A percentile compares a stretch with the other conserved stretches of the same genome.
Evolutionary conservation across 1,140 invertebrate genomes (phyloP).

Genomic region (Pristionchus pacificus): DNA sequence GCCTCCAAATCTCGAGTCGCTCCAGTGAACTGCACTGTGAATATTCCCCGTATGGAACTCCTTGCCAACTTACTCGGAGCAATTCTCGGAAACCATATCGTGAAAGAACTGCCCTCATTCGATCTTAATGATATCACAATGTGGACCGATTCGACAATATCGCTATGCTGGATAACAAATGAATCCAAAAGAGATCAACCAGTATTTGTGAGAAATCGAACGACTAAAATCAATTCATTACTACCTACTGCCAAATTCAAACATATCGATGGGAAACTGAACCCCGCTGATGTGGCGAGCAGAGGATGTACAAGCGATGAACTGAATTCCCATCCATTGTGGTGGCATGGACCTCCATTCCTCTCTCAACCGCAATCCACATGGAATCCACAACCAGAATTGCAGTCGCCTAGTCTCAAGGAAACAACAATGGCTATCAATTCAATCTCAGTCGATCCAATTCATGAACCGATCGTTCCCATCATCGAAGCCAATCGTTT

Average conservation of each 20-base stretch:
- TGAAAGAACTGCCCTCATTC: neutral
- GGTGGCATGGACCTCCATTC: neutral
- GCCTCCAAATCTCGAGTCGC: neutral
- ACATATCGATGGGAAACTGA: neutral
- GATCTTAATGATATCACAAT: neutral
- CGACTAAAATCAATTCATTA: neutral
- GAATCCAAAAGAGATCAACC: conserved; percentile 1
- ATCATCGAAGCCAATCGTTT: neutral
- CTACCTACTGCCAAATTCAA: neutral
- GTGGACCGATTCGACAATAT: neutral
- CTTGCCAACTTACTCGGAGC: neutral
- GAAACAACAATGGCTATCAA: neutral
- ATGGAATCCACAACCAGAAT: neutral
- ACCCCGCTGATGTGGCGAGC: conserved; percentile 9
- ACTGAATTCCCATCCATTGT: neutral
- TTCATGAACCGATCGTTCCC: neutral
- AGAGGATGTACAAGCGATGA: neutral
- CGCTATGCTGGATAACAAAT: neutral
- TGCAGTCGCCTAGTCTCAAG: too few relatives aligned
- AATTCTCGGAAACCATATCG: neutral
- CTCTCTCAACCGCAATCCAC: neutral
- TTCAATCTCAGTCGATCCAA: neutral
- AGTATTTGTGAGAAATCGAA: conserved; percentile 1
- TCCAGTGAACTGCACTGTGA: neutral
- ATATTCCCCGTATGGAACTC: conserved; percentile 7